Evolutionary conservation across 2,113 vertebrate species (phyloP).

Genomic region (Arothron firmamentum): DNA sequence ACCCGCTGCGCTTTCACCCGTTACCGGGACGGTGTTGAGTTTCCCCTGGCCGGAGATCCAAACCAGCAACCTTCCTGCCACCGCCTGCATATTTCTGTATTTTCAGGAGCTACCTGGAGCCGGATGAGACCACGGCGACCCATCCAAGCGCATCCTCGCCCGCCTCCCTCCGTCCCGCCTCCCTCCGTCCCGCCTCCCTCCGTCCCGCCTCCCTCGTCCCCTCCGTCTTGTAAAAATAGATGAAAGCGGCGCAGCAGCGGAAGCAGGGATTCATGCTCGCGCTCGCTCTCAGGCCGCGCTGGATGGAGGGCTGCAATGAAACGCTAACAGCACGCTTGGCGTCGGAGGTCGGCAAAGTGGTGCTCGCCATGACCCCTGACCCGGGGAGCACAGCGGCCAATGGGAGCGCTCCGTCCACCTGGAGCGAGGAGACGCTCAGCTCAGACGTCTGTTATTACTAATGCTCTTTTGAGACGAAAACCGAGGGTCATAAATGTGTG

Average conservation of each 20-base stretch:
- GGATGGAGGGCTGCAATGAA: constrained; percentile 55
- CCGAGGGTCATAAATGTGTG: too few relatives aligned
- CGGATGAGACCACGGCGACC: constrained; percentile 11
- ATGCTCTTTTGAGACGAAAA: too few relatives aligned
- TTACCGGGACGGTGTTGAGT: too few relatives aligned
- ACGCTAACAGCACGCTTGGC: constrained; percentile 24
- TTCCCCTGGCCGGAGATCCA: too few relatives aligned
- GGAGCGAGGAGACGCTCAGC: too few relatives aligned
- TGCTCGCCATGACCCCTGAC: background rate
- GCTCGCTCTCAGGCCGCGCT: constrained; percentile 34
- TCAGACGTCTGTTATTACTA: too few relatives aligned
- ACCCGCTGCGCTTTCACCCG: too few relatives aligned
- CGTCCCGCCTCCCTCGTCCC: constrained; percentile 9
- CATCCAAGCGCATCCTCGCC: background rate
- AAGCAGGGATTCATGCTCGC: constrained; percentile 58
- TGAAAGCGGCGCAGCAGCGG: constrained; percentile 61
- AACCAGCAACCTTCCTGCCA: too few relatives aligned
- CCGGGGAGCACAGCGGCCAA: too few relatives aligned
- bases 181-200: constrained; percentile 6
- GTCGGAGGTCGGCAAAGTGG: constrained; percentile 5
- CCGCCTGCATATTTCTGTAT: too few relatives aligned
- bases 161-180: background rate
- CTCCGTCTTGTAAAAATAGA: constrained; percentile 65
- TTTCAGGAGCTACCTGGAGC: too few relatives aligned
- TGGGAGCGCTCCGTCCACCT: too few relatives aligned